Percentiles rank a stretch among this genome's conserved stretches.
phyloP scores from a whole-genome alignment of 2,113 vertebrate genomes.

The Syngnathus scovelli region DNA sequence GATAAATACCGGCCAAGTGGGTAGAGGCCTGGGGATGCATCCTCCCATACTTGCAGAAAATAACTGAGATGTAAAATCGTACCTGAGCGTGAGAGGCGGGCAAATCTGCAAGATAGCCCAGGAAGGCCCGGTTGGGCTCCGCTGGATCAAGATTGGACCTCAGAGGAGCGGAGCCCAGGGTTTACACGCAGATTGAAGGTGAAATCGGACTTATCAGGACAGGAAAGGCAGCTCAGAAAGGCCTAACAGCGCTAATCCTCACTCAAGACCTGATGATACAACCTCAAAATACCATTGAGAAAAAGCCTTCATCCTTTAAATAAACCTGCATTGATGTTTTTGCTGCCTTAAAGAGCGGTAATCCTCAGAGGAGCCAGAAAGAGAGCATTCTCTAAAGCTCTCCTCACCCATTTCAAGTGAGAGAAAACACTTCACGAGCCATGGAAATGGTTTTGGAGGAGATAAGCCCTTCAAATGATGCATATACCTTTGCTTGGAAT shows the following conservation, averaged over 20 bases:
- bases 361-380: slow-evolving; percentile 54
- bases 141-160: slow-evolving; percentile 59
- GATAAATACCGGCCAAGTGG: slow-evolving; percentile 80
- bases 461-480: slow-evolving; percentile 47
- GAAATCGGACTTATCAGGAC: slow-evolving; percentile 71
- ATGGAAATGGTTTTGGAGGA: slow-evolving; percentile 35
- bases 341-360: slow-evolving; percentile 66
- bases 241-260: slow-evolving; percentile 70
- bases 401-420: slow-evolving; percentile 61
- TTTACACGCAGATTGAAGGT: slow-evolving; percentile 70
- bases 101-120: slow-evolving; percentile 31
- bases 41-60: neutral
- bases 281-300: slow-evolving; percentile 67
- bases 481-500: slow-evolving; percentile 26
- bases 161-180: slow-evolving; percentile 61
- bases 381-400: slow-evolving; percentile 59
- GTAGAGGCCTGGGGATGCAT: slow-evolving; percentile 54
- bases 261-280: slow-evolving; percentile 66
- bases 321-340: slow-evolving; percentile 72
- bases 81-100: slow-evolving; percentile 18
- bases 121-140: slow-evolving; percentile 37
- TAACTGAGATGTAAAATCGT: slow-evolving; percentile 26
- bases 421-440: slow-evolving; percentile 42
- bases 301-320: slow-evolving; percentile 71
- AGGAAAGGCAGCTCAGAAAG: slow-evolving; percentile 68